Conservation (phyloP, 2,797 vertebrate species). For the Novumbra hubbsi region DNA sequence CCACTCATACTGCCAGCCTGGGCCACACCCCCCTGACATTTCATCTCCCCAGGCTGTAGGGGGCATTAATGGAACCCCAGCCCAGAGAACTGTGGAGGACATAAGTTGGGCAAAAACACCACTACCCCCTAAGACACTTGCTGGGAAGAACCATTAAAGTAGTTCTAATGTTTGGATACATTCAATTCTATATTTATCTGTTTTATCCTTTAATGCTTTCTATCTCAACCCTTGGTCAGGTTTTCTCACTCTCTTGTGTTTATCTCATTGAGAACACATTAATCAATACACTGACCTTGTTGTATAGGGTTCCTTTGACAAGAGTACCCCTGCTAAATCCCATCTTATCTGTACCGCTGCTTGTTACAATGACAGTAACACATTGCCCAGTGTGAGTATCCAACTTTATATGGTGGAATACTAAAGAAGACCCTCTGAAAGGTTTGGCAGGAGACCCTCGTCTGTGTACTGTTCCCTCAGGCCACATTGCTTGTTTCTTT, state of each 20-base stretch:
- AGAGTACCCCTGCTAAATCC: neutral
- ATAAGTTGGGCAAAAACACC: neutral
- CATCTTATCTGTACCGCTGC: neutral
- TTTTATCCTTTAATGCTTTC: too few relatives aligned
- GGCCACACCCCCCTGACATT: conserved; percentile 16
- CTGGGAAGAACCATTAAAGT: conserved; percentile 1
- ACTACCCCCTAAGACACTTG: neutral
- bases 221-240: neutral
- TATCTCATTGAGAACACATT: neutral
- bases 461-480: neutral
- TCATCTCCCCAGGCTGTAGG: conserved; percentile 31
- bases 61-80: conserved; percentile 28
- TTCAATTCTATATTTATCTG: too few relatives aligned
- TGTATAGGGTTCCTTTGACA: neutral
- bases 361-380: neutral
- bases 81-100: conserved; percentile 9
- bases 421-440: neutral
- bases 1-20: conserved; percentile 4
- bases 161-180: neutral
- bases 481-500: neutral
- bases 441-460: neutral
- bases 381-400: neutral
- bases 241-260: neutral
- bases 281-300: neutral
- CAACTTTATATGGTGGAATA: neutral